phyloP scores from a whole-genome alignment of 2,797 vertebrate genomes.

The Microtus obscurus region DNA sequence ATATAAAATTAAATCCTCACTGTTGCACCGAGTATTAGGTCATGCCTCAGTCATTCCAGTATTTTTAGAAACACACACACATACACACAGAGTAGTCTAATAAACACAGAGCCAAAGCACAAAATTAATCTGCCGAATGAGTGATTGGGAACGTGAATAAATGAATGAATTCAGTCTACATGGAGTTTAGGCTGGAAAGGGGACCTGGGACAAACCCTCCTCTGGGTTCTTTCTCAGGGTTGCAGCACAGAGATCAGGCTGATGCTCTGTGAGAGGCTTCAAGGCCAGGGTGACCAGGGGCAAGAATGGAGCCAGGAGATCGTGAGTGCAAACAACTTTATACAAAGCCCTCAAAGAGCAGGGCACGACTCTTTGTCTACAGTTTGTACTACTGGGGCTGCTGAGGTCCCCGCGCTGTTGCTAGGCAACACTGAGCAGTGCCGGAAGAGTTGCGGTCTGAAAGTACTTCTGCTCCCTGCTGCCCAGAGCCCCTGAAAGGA shows the following conservation, averaged over 20 bases:
- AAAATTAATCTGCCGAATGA: background rate
- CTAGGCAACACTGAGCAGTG: constrained; percentile 3
- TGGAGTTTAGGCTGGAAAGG: background rate
- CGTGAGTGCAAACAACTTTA: background rate
- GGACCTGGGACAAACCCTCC: background rate
- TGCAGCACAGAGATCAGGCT: background rate
- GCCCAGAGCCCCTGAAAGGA: background rate
- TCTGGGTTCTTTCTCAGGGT: background rate
- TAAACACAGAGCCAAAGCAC: background rate
- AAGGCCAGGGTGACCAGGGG: background rate
- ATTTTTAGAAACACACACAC: background rate
- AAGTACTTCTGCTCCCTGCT: background rate
- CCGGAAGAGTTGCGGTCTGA: background rate
- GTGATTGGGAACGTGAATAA: background rate
- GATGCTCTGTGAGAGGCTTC: background rate
- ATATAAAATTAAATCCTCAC: background rate
- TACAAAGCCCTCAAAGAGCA: background rate
- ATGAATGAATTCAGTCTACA: background rate
- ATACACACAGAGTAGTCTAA: background rate
- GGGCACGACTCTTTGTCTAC: background rate
- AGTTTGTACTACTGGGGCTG: background rate
- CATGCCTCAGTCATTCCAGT: background rate
- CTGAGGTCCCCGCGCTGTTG: background rate
- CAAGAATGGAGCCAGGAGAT: background rate
- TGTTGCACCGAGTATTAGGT: background rate